phyloP scores from a whole-genome alignment of 2,888 invertebrate genomes.

The Aphodius sticticus region DNA sequence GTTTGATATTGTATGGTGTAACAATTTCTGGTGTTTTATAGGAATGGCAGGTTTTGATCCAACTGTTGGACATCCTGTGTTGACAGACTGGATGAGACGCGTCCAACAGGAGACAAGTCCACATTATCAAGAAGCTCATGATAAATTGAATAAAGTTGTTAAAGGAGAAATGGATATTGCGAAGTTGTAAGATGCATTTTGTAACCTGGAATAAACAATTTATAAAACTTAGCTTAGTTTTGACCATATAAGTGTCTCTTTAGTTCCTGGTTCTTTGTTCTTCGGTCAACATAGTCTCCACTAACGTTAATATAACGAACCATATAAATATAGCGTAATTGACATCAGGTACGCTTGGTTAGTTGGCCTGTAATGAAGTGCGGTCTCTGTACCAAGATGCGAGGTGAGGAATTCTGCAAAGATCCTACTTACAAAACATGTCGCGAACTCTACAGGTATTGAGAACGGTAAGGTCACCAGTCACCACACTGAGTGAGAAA shows the following conservation, averaged over 20 bases:
- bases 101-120: conserved; percentile 70
- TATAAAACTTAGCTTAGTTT: not conserved
- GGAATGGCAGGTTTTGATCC: conserved; percentile 76
- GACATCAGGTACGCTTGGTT: not conserved
- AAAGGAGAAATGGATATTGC: conserved; percentile 16
- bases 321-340: not conserved
- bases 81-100: conserved; percentile 71
- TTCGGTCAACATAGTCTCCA: not conserved
- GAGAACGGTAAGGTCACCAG: not conserved
- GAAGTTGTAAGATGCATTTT: not conserved
- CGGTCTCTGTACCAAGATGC: not conserved
- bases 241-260: not conserved
- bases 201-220: not conserved
- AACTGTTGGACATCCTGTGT: conserved; percentile 65
- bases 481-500: not conserved
- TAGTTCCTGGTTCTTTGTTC: not conserved
- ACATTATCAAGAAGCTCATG: conserved; percentile 69
- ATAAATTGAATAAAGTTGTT: conserved; percentile 48
- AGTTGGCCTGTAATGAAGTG: not conserved
- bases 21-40: conserved; percentile 51
- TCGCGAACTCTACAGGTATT: not conserved
- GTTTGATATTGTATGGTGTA: not conserved
- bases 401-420: not conserved
- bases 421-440: conserved; percentile 4
- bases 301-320: not conserved